Conservation (phyloP, 2,797 vertebrate genomes). For the Loriculus beryllinus region DNA sequence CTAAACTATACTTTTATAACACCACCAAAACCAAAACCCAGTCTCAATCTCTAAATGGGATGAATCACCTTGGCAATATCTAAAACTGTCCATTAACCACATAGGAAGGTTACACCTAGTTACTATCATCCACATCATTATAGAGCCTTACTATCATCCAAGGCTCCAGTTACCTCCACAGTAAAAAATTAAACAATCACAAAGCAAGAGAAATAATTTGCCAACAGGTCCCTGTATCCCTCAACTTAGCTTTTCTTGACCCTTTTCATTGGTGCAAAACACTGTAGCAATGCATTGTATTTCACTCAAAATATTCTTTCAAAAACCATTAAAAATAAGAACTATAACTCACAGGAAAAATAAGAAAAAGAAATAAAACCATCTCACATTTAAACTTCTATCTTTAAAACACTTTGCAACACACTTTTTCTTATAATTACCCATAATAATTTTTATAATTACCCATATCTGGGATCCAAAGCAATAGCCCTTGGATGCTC, state of each 20-base stretch:
- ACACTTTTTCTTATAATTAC: too few relatives aligned
- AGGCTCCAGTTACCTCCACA: not conserved
- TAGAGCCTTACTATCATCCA: not conserved
- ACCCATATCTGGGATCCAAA: conserved; percentile 95
- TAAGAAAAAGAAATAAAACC: not conserved
- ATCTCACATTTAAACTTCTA: not conserved
- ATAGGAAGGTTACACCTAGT: not conserved
- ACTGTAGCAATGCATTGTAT: not conserved
- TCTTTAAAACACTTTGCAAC: not conserved
- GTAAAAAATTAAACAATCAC: not conserved
- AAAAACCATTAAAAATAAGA: not conserved
- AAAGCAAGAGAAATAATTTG: not conserved
- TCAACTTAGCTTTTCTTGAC: not conserved
- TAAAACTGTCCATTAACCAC: not conserved
- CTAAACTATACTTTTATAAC: not conserved
- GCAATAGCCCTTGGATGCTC: conserved; percentile 97
- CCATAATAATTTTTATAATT: not conserved
- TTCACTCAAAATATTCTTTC: not conserved
- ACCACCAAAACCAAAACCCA: not conserved
- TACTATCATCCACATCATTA: not conserved
- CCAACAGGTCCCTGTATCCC: fast-evolving
- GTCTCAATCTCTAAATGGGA: not conserved
- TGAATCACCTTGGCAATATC: not conserved
- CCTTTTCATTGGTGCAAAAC: not conserved
- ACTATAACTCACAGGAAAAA: not conserved